A percentile compares a stretch with the other conserved stretches of the same genome.
Evolutionary conservation across 2,113 vertebrate genomes (phyloP).

Genomic region (Climacteris rufus): DNA sequence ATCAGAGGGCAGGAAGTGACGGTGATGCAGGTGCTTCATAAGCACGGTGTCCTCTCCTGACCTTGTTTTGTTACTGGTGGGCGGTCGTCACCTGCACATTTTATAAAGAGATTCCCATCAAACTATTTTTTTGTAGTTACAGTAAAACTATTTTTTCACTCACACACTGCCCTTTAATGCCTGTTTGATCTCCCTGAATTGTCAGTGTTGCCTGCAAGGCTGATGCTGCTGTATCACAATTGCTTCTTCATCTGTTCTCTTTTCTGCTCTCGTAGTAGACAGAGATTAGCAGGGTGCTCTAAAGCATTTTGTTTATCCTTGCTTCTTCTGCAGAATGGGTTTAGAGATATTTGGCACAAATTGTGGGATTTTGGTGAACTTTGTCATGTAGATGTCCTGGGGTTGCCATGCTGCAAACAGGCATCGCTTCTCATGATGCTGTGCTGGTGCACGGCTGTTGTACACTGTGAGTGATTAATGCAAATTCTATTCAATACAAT

Average conservation of each 20-base stretch:
- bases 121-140: not conserved
- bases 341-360: not conserved
- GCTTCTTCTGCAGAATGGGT: not conserved
- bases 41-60: not conserved
- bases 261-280: not conserved
- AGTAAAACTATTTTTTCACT: not conserved
- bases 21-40: not conserved
- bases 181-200: not conserved
- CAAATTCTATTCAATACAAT: not conserved
- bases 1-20: not conserved
- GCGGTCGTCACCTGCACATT: not conserved
- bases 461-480: not conserved
- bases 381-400: rapidly evolving
- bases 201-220: not conserved
- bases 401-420: not conserved
- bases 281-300: not conserved
- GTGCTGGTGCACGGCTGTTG: not conserved
- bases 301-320: not conserved
- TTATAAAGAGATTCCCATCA: not conserved
- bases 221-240: not conserved
- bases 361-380: not conserved
- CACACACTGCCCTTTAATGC: not conserved
- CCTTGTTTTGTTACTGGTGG: not conserved
- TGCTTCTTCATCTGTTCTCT: not conserved
- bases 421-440: not conserved